Evolutionary conservation across 1,140 invertebrate species (phyloP).

Genomic region (Druon quercuslanigerum): DNA sequence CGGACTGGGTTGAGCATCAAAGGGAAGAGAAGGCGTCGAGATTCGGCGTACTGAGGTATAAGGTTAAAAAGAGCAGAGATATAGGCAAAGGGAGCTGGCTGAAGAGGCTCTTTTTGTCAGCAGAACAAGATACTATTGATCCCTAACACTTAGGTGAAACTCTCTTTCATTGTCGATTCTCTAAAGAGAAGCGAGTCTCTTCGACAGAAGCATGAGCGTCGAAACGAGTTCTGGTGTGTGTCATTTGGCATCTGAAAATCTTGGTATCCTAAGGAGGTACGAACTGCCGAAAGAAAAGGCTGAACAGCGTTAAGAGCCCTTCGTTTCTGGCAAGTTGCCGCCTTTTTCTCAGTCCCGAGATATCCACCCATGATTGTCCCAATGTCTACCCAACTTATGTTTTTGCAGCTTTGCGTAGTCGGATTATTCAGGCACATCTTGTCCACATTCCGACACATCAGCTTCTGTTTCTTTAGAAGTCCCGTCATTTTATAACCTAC

Average conservation of each 20-base stretch:
- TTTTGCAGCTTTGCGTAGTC: not conserved
- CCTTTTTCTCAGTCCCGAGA: not conserved
- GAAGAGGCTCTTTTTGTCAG: not conserved
- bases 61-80: slow-evolving; percentile 4
- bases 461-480: not conserved
- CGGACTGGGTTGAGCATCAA: not conserved
- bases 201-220: not conserved
- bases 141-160: not conserved
- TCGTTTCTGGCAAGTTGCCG: not conserved
- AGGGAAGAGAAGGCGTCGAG: not conserved
- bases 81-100: not conserved
- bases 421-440: not conserved
- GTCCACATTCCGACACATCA: not conserved
- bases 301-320: not conserved
- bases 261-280: not conserved
- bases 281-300: not conserved
- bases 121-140: slow-evolving; percentile 19
- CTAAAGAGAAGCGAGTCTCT: not conserved
- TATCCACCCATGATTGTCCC: slow-evolving; percentile 7
- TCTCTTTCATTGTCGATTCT: not conserved
- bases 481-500: not conserved
- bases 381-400: not conserved
- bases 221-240: not conserved
- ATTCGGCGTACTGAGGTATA: not conserved
- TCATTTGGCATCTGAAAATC: not conserved